A percentile compares a stretch with the other conserved stretches of the same genome.
phyloP scores from a whole-genome alignment of 1,140 invertebrate species.

The Drosophila ficusphila region DNA sequence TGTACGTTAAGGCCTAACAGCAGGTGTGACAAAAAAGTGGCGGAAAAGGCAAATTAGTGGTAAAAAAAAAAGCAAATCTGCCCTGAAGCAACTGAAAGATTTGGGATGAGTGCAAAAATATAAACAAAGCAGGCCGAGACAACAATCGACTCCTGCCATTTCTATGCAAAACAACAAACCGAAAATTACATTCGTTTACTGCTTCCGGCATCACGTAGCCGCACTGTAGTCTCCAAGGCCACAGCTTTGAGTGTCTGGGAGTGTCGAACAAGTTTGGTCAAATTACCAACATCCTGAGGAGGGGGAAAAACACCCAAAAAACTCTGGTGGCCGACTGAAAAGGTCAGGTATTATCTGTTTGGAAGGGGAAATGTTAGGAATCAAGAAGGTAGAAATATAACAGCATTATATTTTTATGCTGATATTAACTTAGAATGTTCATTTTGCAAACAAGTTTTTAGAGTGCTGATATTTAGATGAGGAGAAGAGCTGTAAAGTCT shows the following conservation, averaged over 20 bases:
- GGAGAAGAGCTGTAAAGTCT: too few relatives aligned
- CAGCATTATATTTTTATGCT: neutral
- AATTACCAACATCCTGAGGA: conserved; percentile 55
- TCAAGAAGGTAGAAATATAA: neutral
- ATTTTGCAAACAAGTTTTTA: too few relatives aligned
- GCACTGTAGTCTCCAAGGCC: conserved; percentile 28
- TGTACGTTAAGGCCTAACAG: conserved; percentile 18
- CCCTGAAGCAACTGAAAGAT: conserved; percentile 34
- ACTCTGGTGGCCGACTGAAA: neutral
- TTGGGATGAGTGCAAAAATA: conserved; percentile 34
- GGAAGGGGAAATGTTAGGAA: neutral
- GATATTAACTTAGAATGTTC: neutral
- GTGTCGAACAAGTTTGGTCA: conserved; percentile 18
- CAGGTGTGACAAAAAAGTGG: conserved; percentile 30
- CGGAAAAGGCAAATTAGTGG: conserved; percentile 30
- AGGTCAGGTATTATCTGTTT: neutral
- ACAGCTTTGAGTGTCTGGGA: conserved; percentile 22
- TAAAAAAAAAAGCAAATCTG: conserved; percentile 25
- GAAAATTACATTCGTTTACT: conserved; percentile 72
- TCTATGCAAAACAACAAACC: conserved; percentile 36
- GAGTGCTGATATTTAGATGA: too few relatives aligned
- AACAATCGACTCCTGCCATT: conserved; percentile 50
- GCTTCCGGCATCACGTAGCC: conserved; percentile 75
- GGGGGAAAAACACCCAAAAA: too few relatives aligned
- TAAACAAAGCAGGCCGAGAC: conserved; percentile 54